Base-by-base conservation (phyloP, 1,140 invertebrate species). In the Sogatella furcifera region DNA sequence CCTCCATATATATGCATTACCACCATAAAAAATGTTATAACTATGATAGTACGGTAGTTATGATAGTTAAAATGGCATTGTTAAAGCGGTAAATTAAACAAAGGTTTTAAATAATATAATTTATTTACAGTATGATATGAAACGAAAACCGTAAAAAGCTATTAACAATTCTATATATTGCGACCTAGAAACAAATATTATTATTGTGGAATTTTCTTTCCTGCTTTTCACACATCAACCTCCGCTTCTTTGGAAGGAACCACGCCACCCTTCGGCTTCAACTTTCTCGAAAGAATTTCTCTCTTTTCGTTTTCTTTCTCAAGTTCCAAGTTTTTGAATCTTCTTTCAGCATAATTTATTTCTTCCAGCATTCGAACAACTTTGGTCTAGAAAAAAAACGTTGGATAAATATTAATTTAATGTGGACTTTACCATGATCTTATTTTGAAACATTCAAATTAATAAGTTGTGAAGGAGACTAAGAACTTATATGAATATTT, bases 201-300 rank as follows among this genome's bases (percentile, higher is more conserved):
- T 28, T 28, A 28, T 28, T 28, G 2, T 4, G 11, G 34, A 38
- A 28, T 5, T 38, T 38, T 10, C 34, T 38, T 8, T 28, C 34
- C 11, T 38, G 34, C 11, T 13, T 10, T 13, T 38, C 34, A 38
- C 34, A 38, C 3, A 52, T 52, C 22, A 54, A 54, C 52, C 4
- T 15, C 24, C 21, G 22, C 8, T 15, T 19, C 22, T 34, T 54
- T 54, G 22, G 22, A 15, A 31, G n/a, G 15, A 34, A 24, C 22
- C 22, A 24, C 24, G 9, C 31, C 55, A 15, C 62, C 62, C 55
- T 64, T 64, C 11, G 62, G 59, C 6, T 58, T 58, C 41, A 64
- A 56, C 49, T 64, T 64, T 42, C 43, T 28, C 24, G 52, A 19
- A 10, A 64, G 55, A 14, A 64, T 57, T 10, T 22, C 21, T 38